Evolutionary conservation across 1,140 invertebrate genomes (phyloP), one percentile per base, ranked within the genome.

Genomic region (Luehdorfia chinensis): DNA sequence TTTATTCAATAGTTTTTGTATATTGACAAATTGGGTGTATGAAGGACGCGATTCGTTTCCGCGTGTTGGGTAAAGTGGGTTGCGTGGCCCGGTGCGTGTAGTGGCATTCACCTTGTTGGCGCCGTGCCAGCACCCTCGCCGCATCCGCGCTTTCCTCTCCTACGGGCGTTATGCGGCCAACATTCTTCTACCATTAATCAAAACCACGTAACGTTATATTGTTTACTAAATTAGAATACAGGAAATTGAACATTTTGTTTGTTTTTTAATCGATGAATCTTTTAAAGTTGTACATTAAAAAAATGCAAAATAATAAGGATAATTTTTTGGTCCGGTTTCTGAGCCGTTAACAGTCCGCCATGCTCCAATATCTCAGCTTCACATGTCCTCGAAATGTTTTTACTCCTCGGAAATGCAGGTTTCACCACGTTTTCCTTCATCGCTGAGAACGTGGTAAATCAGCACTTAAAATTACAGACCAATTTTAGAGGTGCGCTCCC

Each of bases 51-150:
- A n/a, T 47, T 65, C 73, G 71, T 78, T 80, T 79, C 75, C 73
- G 74, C 65, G 66, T 73, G 66, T 66, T 55, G 62, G 59, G 65
- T 69, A 68, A 83, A 81, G 64, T 80, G 80, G 74, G 77, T 81
- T 79, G 75, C 59, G 63, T 62, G 56, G 59, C 57, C 54, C 59
- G 60, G 62, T 71, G 67, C 67, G 70, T 73, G 55, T 69, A 67
- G 81, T 85, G 81, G 81, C 81, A 85, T 85, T 85, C 81, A 83
- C 81, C 81, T 85, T 83, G 81, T 85, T 85, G 81, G 81, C 76
- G 16, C 47, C 18, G 8, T 36, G 71, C 81, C 81, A 85, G 66
- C 49, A 39, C 44, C 43, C 47, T 47, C 61, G 61, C 53, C 50
- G 44, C 45, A 37, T 45, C 48, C 50, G 53, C 45, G 53, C 50